phyloP scores from a whole-genome alignment of 2,113 vertebrate genomes.

The Apodemus sylvaticus region DNA sequence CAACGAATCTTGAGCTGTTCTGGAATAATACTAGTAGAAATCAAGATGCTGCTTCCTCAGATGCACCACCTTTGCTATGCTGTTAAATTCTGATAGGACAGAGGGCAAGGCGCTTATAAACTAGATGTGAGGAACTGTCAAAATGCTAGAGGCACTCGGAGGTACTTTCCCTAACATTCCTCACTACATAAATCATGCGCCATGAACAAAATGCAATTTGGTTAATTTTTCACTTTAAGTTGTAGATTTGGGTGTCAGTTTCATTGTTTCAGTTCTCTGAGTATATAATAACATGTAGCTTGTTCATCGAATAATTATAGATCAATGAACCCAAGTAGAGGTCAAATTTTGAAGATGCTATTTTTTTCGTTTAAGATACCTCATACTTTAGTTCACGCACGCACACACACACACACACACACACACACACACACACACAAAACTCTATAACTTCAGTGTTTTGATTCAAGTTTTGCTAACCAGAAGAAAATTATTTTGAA shows the following conservation, averaged over 20 bases:
- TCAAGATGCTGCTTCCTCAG: not conserved
- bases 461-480: constrained; percentile 63
- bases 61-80: not conserved
- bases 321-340: constrained; percentile 19
- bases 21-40: not conserved
- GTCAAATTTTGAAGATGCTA: constrained; percentile 30
- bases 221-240: constrained; percentile 1
- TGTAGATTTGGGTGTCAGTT: not conserved
- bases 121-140: not conserved
- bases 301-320: constrained; percentile 62
- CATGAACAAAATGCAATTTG: not conserved
- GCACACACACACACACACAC: not conserved
- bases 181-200: constrained; percentile 11
- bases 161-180: not conserved
- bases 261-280: not conserved
- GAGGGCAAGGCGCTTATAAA: not conserved
- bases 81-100: constrained; percentile 29
- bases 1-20: not conserved
- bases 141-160: not conserved
- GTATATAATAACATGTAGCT: not conserved
- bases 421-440: not conserved
- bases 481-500: constrained; percentile 70
- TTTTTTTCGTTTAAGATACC: constrained; percentile 55
- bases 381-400: constrained; percentile 61
- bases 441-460: constrained; percentile 65